A percentile compares a stretch with the other conserved stretches of the same genome.
These are phyloP conservation scores for Sebastes schlegelii DNA, from an alignment of 2,113 vertebrate species.

Conservation along the genomic window DNA sequence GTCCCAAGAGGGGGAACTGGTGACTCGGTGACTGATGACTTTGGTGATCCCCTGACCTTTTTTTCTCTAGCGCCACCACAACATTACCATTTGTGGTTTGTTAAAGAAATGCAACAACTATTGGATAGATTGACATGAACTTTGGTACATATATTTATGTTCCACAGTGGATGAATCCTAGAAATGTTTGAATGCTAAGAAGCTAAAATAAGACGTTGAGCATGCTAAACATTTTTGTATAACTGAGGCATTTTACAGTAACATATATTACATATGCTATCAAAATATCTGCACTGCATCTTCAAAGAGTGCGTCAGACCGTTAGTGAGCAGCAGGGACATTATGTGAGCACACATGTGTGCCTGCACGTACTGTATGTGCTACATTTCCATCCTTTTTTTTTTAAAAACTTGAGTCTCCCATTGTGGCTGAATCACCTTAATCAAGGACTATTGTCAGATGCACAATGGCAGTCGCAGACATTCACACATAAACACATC, in stretches of 20 bases:
- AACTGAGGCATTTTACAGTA: background rate
- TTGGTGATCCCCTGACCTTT: background rate
- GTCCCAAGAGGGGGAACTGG: no score
- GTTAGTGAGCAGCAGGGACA: background rate
- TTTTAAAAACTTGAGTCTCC: constrained; percentile 21
- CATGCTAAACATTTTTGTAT: background rate
- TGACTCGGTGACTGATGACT: no score
- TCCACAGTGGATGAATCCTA: background rate
- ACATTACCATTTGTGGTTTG: background rate
- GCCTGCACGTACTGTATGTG: constrained; percentile 1
- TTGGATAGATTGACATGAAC: background rate
- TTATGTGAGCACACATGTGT: background rate
- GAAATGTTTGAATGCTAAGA: background rate
- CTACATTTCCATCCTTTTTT: constrained; percentile 6
- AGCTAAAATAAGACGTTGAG: background rate
- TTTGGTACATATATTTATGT: background rate
- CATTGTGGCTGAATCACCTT: constrained; percentile 42
- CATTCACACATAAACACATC: constrained; percentile 54
- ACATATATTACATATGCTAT: background rate
- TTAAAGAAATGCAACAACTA: background rate
- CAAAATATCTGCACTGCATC: background rate
- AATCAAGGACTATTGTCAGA: constrained; percentile 73
- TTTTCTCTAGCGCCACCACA: no score
- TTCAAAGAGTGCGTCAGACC: background rate
- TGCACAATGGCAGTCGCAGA: constrained; percentile 56